These are phyloP conservation scores for Cephalopachus bancanus DNA, from an alignment of 2,797 vertebrate genomes.

Conservation along the genomic window DNA sequence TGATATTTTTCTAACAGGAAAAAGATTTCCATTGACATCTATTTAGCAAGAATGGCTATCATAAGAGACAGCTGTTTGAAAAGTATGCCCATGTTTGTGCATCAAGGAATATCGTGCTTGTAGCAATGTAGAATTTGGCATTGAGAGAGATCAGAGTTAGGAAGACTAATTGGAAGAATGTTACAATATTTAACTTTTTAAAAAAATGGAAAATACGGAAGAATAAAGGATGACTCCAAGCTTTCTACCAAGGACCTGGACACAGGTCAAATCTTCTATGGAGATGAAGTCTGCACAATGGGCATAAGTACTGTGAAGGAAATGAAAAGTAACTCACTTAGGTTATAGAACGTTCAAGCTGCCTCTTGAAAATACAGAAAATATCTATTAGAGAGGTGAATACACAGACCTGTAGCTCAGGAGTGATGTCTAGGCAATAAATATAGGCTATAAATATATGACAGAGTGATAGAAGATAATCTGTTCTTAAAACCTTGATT, in stretches of 20 bases:
- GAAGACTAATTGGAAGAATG: rapidly evolving
- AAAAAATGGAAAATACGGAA: neutral
- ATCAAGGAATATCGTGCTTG: neutral
- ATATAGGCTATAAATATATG: neutral
- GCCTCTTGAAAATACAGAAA: neutral
- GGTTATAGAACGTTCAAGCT: neutral
- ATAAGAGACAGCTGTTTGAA: neutral
- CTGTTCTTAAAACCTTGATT: neutral
- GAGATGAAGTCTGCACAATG: neutral
- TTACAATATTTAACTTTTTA: neutral
- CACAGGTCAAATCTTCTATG: neutral
- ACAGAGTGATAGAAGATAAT: neutral
- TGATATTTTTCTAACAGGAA: neutral
- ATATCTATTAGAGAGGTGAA: neutral
- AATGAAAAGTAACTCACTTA: neutral
- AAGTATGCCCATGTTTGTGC: neutral
- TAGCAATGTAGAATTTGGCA: neutral
- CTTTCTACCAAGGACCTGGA: neutral
- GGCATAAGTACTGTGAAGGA: neutral
- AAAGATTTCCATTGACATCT: neutral
- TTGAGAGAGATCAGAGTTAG: neutral
- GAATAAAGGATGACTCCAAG: neutral
- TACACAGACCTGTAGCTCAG: neutral
- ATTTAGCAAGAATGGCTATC: neutral
- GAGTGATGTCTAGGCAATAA: neutral